A percentile compares a stretch with the other conserved stretches of the same genome.
phyloP scores from a whole-genome alignment of 2,888 invertebrate genomes.

The Chymomyza caudatula region DNA sequence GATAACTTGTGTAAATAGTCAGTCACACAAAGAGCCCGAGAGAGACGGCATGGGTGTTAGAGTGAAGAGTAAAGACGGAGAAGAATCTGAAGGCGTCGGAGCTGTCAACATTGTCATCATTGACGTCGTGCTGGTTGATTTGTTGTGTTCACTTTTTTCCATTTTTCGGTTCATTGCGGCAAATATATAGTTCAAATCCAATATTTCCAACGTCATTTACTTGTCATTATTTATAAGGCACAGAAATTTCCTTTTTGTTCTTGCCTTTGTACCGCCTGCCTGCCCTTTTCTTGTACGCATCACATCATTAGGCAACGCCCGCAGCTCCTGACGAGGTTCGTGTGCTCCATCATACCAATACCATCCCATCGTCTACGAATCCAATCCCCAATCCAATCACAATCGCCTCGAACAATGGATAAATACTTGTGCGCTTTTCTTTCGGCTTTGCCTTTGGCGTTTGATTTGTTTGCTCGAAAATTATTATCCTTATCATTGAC shows the following conservation, averaged over 20 bases:
- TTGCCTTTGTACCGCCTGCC: conserved; percentile 17
- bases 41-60: not conserved
- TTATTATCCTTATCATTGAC: conserved; percentile 73
- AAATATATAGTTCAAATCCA: conserved; percentile 49
- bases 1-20: conserved; percentile 56
- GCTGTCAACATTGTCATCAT: not conserved
- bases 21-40: not conserved
- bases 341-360: too few species aligned
- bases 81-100: not conserved
- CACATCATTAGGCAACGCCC: conserved; percentile 58
- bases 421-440: conserved; percentile 32
- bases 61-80: not conserved
- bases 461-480: conserved; percentile 63
- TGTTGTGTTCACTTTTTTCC: conserved; percentile 27
- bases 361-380: not conserved
- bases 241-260: not conserved
- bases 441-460: conserved; percentile 13
- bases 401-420: conserved; percentile 20
- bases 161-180: conserved; percentile 57
- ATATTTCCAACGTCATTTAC: conserved; percentile 63
- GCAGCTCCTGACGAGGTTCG: too few species aligned
- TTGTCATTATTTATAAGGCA: conserved; percentile 42
- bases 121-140: conserved; percentile 43
- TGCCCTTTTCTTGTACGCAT: conserved; percentile 51
- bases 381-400: not conserved